These are phyloP conservation scores for Ichneumon xanthorius DNA, from an alignment of 2,888 invertebrate species.

Conservation along the genomic window DNA sequence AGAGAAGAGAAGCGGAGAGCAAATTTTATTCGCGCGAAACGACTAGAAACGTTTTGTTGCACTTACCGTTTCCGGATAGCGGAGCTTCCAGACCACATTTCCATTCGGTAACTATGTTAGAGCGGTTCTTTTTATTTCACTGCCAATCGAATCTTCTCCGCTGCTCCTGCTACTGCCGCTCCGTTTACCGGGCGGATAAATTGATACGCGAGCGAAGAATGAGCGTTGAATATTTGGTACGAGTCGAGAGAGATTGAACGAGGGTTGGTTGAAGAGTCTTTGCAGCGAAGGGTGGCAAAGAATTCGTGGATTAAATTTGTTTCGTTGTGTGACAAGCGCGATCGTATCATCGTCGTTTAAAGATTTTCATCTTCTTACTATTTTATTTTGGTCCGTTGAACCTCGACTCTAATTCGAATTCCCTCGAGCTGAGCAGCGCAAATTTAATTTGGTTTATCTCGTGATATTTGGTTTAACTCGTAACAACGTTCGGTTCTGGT, in stretches of 20 bases:
- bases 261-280: background rate
- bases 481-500: background rate
- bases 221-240: background rate
- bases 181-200: background rate
- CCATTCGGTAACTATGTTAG: conserved; percentile 1
- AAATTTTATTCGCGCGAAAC: conserved; percentile 37
- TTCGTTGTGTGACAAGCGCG: background rate
- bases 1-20: conserved; percentile 1
- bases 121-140: conserved; percentile 4
- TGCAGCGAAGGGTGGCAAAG: background rate
- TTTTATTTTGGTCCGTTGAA: background rate
- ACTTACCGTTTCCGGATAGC: background rate
- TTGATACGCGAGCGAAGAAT: conserved; percentile 21
- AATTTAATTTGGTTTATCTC: background rate
- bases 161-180: background rate
- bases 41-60: conserved; percentile 17
- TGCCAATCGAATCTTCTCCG: conserved; percentile 23
- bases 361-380: background rate
- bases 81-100: conserved; percentile 10
- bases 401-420: background rate
- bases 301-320: background rate
- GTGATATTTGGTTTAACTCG: conserved; percentile 3
- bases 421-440: background rate
- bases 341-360: background rate
- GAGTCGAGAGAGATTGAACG: background rate